Conservation (phyloP, 2,888 invertebrate genomes). For the Leptinotarsa peninsularis region DNA sequence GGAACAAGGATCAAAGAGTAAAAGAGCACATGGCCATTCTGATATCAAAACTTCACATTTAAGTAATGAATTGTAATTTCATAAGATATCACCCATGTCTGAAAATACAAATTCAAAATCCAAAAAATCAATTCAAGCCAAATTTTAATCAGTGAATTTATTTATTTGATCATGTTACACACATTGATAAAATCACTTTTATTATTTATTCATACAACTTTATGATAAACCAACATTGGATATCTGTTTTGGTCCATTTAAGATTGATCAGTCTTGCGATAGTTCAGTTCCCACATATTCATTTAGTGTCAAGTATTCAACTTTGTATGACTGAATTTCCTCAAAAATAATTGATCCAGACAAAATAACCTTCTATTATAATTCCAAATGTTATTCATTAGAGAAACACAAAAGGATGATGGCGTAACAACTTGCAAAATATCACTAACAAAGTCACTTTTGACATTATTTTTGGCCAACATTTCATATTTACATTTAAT, state of each 20-base stretch:
- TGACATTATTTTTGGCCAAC: slow-evolving; percentile 13
- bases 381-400: slow-evolving; percentile 45
- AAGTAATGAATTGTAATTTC: neutral
- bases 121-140: too few species aligned
- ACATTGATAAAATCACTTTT: too few species aligned
- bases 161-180: too few species aligned
- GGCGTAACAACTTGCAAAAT: slow-evolving; percentile 51
- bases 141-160: too few species aligned
- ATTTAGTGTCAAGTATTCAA: slow-evolving; percentile 3
- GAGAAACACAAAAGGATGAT: slow-evolving; percentile 40
- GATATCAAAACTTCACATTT: too few species aligned
- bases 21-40: too few species aligned
- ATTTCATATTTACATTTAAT: slow-evolving; percentile 41
- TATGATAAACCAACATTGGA: too few species aligned
- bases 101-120: neutral
- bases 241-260: slow-evolving; percentile 1
- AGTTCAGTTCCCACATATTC: neutral
- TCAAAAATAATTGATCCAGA: slow-evolving; percentile 30
- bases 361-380: slow-evolving; percentile 49
- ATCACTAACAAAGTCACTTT: slow-evolving; percentile 44
- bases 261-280: neutral
- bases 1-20: too few species aligned
- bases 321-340: slow-evolving; percentile 21
- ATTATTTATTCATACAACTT: too few species aligned
- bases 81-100: neutral